These are phyloP conservation scores for Oreochromis mossambicus DNA, from an alignment of 2,797 vertebrate genomes.

Conservation along the genomic window DNA sequence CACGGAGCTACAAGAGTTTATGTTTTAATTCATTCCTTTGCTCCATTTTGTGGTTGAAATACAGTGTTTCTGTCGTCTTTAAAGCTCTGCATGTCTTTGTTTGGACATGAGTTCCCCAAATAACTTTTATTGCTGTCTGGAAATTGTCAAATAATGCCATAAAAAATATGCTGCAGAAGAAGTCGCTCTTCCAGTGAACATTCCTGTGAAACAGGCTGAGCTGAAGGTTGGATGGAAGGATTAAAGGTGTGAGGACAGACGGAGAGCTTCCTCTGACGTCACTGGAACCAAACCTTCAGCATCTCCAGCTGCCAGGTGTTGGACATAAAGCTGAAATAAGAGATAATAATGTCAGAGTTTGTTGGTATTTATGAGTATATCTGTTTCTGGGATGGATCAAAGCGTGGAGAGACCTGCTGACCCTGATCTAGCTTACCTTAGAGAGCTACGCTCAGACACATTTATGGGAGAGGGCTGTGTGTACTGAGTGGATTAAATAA, in stretches of 20 bases:
- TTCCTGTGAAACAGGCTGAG: neutral
- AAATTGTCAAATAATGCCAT: constrained; percentile 4
- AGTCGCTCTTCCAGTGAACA: neutral
- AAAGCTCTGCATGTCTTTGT: neutral
- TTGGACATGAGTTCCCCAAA: constrained; percentile 4
- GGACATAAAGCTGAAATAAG: neutral
- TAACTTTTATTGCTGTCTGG: constrained; percentile 18
- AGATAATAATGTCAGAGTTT: neutral
- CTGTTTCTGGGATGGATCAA: neutral
- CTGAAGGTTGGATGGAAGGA: neutral
- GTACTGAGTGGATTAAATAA: neutral
- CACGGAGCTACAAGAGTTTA: neutral
- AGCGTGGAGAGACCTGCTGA: neutral
- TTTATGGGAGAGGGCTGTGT: neutral
- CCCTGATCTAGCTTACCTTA: neutral
- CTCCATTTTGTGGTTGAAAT: neutral
- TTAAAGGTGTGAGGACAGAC: neutral
- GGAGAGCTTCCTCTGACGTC: neutral
- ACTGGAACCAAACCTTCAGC: neutral
- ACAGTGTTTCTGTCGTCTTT: neutral
- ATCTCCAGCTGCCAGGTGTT: neutral
- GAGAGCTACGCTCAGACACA: neutral
- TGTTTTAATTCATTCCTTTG: neutral
- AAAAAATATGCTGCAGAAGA: neutral
- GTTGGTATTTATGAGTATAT: neutral